Conservation (phyloP, 2,113 vertebrate genomes). For the Mohoua ochrocephala region DNA sequence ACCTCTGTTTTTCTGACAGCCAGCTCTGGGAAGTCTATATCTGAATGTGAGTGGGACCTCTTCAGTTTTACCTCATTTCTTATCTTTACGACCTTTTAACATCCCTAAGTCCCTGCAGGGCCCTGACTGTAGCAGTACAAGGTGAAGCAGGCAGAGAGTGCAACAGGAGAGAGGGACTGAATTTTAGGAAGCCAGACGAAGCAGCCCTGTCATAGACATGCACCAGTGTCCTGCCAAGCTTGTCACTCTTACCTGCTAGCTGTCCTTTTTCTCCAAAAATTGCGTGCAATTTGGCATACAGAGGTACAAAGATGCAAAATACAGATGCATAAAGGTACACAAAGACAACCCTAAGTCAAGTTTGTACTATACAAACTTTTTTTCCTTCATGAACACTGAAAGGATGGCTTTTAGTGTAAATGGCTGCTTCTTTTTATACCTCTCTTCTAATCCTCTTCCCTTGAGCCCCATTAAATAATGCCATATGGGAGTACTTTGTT, state of each 20-base stretch:
- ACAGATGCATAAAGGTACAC: not conserved
- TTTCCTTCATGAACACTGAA: not conserved
- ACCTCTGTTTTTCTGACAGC: not conserved
- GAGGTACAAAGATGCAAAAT: not conserved
- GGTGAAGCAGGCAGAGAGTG: not conserved
- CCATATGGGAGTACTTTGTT: not conserved
- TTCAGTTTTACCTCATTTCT: not conserved
- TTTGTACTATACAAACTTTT: not conserved
- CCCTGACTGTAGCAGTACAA: not conserved
- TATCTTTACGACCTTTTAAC: accelerated
- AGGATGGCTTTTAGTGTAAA: not conserved
- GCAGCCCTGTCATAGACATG: not conserved
- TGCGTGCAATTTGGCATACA: not conserved
- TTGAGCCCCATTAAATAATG: not conserved
- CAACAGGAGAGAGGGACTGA: not conserved
- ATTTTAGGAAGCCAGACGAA: not conserved
- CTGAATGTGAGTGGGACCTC: not conserved
- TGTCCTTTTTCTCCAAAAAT: not conserved
- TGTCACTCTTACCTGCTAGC: not conserved
- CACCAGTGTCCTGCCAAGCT: not conserved
- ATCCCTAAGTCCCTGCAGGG: not conserved
- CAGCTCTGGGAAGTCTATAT: not conserved
- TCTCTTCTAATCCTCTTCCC: not conserved
- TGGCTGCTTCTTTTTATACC: not conserved
- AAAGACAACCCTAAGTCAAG: not conserved